These are phyloP conservation scores for Hirtodrosophila trivittata DNA, from an alignment of 2,888 invertebrate species.

Conservation along the genomic window DNA sequence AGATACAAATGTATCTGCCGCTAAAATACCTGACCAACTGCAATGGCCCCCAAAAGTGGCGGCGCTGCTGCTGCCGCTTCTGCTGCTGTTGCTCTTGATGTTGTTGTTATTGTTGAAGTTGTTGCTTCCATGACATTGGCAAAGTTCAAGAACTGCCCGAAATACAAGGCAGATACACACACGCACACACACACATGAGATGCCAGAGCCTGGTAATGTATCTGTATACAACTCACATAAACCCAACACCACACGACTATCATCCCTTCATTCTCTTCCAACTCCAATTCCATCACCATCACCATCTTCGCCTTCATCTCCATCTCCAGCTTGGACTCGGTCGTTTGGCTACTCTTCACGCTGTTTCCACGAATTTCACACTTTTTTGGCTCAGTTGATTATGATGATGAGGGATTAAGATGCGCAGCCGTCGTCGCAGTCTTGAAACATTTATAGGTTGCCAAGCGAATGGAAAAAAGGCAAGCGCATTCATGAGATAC, in stretches of 20 bases:
- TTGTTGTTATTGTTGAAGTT: no score
- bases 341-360: conserved; percentile 45
- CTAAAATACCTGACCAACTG: conserved; percentile 64
- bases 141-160: conserved; percentile 65
- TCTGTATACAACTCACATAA: conserved; percentile 27
- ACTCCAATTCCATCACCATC: conserved; percentile 1
- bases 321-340: conserved; percentile 11
- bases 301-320: conserved; percentile 3
- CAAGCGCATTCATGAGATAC: conserved; percentile 51
- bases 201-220: conserved; percentile 21
- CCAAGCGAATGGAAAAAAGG: conserved; percentile 1
- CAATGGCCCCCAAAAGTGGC: conserved; percentile 60
- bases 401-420: conserved; percentile 74
- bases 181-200: conserved; percentile 3
- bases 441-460: conserved; percentile 45
- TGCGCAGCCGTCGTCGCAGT: conserved; percentile 41
- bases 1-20: conserved; percentile 68
- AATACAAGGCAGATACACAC: conserved; percentile 31
- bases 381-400: conserved; percentile 62
- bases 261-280: conserved; percentile 1
- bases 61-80: conserved; percentile 8
- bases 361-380: conserved; percentile 76
- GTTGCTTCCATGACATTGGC: conserved; percentile 60
- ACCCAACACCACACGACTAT: conserved; percentile 25
- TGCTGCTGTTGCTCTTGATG: not conserved